Evolutionary conservation across 2,888 invertebrate species (phyloP).

Genomic region (Drosophila rellima): DNA sequence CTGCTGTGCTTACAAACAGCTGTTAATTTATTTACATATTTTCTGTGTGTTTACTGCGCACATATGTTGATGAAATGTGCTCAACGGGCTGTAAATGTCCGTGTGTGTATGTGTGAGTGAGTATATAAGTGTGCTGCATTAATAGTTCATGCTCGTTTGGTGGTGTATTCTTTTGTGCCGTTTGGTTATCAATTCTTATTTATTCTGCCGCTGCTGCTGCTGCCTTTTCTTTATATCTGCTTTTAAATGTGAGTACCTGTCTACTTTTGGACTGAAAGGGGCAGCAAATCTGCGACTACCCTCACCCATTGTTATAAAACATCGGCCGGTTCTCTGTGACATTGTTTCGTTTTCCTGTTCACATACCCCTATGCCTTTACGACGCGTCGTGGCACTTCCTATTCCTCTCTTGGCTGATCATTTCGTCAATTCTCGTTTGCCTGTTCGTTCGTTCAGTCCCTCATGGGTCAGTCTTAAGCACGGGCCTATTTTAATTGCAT

Average conservation of each 20-base stretch:
- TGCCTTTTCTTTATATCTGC: slow-evolving; percentile 23
- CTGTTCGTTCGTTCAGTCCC: slow-evolving; percentile 16
- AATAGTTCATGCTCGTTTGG: slow-evolving; percentile 30
- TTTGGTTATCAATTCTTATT: slow-evolving; percentile 53
- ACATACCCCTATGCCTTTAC: slow-evolving; percentile 29
- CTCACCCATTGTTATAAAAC: slow-evolving; percentile 19
- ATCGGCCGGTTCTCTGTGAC: slow-evolving; percentile 34
- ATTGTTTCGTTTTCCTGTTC: slow-evolving; percentile 18
- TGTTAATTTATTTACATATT: slow-evolving; percentile 77
- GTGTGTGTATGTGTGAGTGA: slow-evolving; percentile 6
- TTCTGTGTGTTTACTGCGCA: slow-evolving; percentile 61
- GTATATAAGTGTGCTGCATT: slow-evolving; percentile 17
- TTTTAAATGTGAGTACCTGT: slow-evolving; percentile 47
- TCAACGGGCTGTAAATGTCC: slow-evolving; percentile 38
- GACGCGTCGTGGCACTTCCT: slow-evolving; percentile 28
- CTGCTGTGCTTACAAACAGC: slow-evolving; percentile 70
- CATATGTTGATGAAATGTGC: slow-evolving; percentile 71
- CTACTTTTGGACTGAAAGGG: slow-evolving; percentile 30
- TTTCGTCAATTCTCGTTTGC: slow-evolving; percentile 30
- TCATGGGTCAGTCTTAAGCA: slow-evolving; percentile 13
- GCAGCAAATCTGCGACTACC: slow-evolving; percentile 50
- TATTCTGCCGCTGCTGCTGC: slow-evolving; percentile 22
- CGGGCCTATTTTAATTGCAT: slow-evolving; percentile 16
- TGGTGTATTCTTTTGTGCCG: slow-evolving; percentile 61
- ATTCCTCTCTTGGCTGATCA: slow-evolving; percentile 34